A percentile compares a stretch with the other conserved stretches of the same genome.
Conservation (phyloP, 2,797 vertebrate genomes). For the Lindbergichthys nudifrons region DNA sequence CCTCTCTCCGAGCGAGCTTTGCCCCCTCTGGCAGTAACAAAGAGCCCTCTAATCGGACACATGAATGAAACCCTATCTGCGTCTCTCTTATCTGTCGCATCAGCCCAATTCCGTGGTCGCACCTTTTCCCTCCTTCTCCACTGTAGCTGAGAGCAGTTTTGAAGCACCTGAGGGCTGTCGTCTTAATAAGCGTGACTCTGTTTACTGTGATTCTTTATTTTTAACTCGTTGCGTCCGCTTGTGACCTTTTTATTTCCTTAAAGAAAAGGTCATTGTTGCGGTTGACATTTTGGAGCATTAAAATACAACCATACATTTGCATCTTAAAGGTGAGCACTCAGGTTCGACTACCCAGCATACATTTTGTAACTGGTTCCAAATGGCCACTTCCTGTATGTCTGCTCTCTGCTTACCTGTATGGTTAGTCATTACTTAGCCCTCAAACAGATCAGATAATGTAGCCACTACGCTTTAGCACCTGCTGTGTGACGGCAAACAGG, state of each 20-base stretch:
- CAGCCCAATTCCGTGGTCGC: slow-evolving; percentile 55
- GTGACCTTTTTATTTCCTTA: slow-evolving; percentile 21
- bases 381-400: slow-evolving; percentile 2
- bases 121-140: slow-evolving; percentile 36
- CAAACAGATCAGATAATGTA: slow-evolving; percentile 53
- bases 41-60: slow-evolving; percentile 73
- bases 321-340: not conserved
- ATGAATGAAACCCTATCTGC: slow-evolving; percentile 72
- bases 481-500: slow-evolving; percentile 61
- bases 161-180: slow-evolving; percentile 20
- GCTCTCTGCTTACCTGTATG: slow-evolving; percentile 32
- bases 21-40: slow-evolving; percentile 63
- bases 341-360: slow-evolving; percentile 2
- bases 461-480: slow-evolving; percentile 28
- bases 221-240: not conserved
- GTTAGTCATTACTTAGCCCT: slow-evolving; percentile 46
- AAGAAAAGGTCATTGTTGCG: not conserved
- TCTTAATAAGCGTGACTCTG: slow-evolving; percentile 42
- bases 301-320: slow-evolving; percentile 3
- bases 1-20: slow-evolving; percentile 58
- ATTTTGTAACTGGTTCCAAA: slow-evolving; percentile 18
- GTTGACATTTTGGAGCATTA: not conserved
- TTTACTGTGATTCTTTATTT: slow-evolving; percentile 40
- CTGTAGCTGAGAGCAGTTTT: slow-evolving; percentile 21
- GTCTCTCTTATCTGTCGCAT: slow-evolving; percentile 57